phyloP scores from a whole-genome alignment of 23 tunicate species.

The Styela clava region DNA sequence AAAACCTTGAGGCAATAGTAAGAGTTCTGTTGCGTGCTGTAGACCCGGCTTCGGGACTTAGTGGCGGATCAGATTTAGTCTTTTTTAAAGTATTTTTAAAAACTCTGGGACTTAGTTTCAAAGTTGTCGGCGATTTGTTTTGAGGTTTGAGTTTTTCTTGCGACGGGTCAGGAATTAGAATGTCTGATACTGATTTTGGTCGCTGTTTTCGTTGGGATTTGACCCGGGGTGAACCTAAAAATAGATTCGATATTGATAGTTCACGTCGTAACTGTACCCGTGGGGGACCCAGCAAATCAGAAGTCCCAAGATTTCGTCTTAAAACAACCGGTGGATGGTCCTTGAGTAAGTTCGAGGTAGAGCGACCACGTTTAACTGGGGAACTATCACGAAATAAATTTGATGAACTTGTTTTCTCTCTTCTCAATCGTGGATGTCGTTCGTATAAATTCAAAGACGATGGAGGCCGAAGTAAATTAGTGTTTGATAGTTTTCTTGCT shows the following conservation, averaged over 20 bases:
- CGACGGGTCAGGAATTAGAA: neutral
- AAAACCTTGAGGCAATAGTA: constrained; percentile 4
- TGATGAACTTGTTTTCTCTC: neutral
- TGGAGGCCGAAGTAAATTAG: neutral
- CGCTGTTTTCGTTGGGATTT: neutral
- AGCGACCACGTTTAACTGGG: neutral
- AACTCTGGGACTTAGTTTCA: constrained; percentile 20
- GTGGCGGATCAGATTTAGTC: neutral
- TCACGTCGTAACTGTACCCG: neutral
- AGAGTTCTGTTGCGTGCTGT: neutral
- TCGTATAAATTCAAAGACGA: neutral
- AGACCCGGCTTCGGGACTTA: neutral
- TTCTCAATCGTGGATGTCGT: neutral
- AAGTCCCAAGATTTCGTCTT: neutral
- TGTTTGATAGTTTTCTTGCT: neutral
- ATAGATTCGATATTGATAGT: neutral
- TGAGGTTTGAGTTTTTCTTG: neutral
- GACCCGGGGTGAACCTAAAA: neutral
- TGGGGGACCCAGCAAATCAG: neutral
- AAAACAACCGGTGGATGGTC: constrained; percentile 15
- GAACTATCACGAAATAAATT: neutral
- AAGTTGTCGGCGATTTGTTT: constrained; percentile 18
- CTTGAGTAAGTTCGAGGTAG: neutral
- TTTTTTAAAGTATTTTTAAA: neutral
- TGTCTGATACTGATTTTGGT: constrained; percentile 21